These are phyloP conservation scores for Sarcophilus harrisii DNA, from an alignment of 2,797 vertebrate genomes.

Conservation along the genomic window DNA sequence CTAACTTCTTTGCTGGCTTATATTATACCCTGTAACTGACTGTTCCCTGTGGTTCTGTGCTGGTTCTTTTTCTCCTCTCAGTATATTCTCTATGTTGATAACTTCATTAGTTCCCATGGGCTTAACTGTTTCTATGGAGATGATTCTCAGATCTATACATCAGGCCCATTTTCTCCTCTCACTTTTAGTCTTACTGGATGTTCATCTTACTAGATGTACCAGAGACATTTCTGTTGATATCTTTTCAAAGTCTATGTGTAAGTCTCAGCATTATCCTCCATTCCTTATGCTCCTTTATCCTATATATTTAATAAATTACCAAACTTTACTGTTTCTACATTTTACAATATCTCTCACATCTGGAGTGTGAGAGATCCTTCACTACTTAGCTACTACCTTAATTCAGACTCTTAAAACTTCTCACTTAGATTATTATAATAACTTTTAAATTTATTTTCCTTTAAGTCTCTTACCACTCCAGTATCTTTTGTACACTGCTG, in stretches of 20 bases:
- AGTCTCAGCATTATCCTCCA: neutral
- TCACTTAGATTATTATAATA: neutral
- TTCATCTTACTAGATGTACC: neutral
- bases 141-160: neutral
- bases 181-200: neutral
- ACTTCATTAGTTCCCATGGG: neutral
- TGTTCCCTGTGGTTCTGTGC: neutral
- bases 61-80: neutral
- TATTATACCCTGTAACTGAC: neutral
- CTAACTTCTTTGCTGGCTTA: neutral
- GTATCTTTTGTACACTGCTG: neutral
- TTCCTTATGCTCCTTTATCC: neutral
- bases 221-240: neutral
- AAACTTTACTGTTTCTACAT: neutral
- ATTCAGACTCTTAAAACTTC: neutral
- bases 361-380: too few species aligned
- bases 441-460: neutral
- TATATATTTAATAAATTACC: neutral
- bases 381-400: neutral
- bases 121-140: neutral
- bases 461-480: neutral
- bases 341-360: neutral
- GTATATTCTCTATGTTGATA: neutral
- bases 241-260: neutral
- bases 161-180: neutral